A percentile compares a stretch with the other conserved stretches of the same genome.
phyloP scores from a whole-genome alignment of 2,797 vertebrate genomes.

The Coendou prehensilis region DNA sequence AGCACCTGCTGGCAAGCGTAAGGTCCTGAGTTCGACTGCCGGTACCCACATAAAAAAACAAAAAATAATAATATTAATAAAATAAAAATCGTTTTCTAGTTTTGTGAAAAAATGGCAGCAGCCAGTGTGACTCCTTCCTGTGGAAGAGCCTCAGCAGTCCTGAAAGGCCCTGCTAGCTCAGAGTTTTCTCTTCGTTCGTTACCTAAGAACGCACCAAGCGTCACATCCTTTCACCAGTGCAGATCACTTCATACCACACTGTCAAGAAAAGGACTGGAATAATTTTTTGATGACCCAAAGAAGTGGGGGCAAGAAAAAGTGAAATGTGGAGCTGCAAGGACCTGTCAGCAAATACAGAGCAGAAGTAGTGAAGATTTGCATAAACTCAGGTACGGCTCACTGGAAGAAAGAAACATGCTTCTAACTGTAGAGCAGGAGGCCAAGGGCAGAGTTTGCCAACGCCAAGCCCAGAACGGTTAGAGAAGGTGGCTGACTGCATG shows the following conservation, averaged over 20 bases:
- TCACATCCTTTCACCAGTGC: constrained; percentile 75
- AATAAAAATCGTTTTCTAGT: too few species aligned
- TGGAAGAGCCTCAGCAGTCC: background rate
- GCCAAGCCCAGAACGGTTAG: background rate
- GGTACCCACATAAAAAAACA: too few species aligned
- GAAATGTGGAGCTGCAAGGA: constrained; percentile 97
- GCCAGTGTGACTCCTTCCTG: background rate
- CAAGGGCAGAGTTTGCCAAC: background rate
- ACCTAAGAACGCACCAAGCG: constrained; percentile 60
- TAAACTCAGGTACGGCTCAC: constrained; percentile 94
- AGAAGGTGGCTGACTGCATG: background rate
- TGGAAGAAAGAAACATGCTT: background rate
- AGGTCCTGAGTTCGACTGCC: too few species aligned
- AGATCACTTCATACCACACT: constrained; percentile 91
- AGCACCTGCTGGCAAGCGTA: too few species aligned
- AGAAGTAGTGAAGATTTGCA: constrained; percentile 97
- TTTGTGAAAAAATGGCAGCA: background rate
- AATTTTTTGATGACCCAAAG: constrained; percentile 96
- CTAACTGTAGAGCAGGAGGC: background rate
- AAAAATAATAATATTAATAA: too few species aligned
- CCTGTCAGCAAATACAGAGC: constrained; percentile 90
- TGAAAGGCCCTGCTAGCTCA: too few species aligned
- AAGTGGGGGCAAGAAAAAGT: constrained; percentile 95
- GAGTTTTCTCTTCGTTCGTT: constrained; percentile 66
- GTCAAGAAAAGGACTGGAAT: constrained; percentile 92